phyloP scores from a whole-genome alignment of 2,797 vertebrate species.

The Pseudotriccus pelzelni region DNA sequence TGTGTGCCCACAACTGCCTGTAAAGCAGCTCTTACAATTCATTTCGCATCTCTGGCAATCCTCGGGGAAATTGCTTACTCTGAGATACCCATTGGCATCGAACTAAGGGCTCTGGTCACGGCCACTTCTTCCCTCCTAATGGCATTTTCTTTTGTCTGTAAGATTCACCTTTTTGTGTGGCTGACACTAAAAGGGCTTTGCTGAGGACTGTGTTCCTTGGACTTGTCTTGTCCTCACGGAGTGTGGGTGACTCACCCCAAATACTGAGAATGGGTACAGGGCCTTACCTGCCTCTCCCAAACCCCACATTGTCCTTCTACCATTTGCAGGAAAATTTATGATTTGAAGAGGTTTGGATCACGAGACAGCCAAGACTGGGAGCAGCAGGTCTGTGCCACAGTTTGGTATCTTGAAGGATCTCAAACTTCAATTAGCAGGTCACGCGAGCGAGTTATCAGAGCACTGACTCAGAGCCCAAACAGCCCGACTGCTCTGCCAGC shows the following conservation, averaged over 20 bases:
- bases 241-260: background rate
- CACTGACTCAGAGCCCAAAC: background rate
- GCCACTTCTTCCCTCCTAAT: slow-evolving; percentile 41
- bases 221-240: background rate
- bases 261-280: fast-evolving
- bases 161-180: slow-evolving; percentile 9
- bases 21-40: slow-evolving; percentile 68
- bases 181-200: slow-evolving; percentile 31
- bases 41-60: slow-evolving; percentile 55
- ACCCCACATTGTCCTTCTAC: background rate
- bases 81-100: slow-evolving; percentile 21
- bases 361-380: background rate
- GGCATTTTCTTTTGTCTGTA: slow-evolving; percentile 48
- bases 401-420: background rate
- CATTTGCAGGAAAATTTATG: background rate
- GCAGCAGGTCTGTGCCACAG: background rate
- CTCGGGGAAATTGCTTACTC: slow-evolving; percentile 64
- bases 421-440: slow-evolving; percentile 4
- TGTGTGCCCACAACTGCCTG: slow-evolving; percentile 61
- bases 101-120: slow-evolving; percentile 53
- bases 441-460: background rate
- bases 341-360: background rate
- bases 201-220: background rate
- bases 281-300: background rate
- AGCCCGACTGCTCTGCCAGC: slow-evolving; percentile 8